Evolutionary conservation across 2,797 vertebrate species (phyloP).

Genomic region (Lacerta agilis): DNA sequence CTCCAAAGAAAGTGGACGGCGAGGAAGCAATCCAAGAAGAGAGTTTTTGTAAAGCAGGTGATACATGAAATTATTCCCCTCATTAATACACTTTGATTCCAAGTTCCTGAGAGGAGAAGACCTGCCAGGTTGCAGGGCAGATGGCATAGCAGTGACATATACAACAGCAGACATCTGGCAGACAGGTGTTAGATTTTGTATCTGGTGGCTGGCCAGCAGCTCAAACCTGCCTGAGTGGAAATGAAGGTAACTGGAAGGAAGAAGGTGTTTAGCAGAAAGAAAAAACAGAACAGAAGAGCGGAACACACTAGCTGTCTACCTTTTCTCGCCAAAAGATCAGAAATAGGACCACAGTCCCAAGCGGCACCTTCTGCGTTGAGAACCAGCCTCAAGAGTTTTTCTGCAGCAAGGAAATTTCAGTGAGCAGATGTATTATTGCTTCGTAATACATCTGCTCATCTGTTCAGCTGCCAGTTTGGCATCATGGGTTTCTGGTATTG

Average conservation of each 20-base stretch:
- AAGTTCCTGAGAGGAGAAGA: rapidly evolving
- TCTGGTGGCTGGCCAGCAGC: neutral
- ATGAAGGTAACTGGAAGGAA: constrained; percentile 1
- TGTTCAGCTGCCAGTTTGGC: neutral
- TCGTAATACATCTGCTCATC: neutral
- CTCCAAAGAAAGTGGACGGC: neutral
- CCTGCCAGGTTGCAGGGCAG: neutral
- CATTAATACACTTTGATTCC: rapidly evolving
- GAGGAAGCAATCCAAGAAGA: neutral
- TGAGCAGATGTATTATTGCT: neutral
- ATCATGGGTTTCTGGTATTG: neutral
- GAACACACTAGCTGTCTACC: neutral
- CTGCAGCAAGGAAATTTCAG: neutral
- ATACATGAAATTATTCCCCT: neutral
- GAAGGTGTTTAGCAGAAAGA: constrained; percentile 4
- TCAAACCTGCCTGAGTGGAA: constrained; percentile 21
- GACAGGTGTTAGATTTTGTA: neutral
- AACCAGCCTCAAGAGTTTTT: neutral
- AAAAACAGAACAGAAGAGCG: neutral
- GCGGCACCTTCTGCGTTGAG: neutral
- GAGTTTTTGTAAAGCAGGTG: neutral
- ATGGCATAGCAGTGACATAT: neutral
- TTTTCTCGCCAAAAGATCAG: neutral
- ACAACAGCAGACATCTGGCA: constrained; percentile 26
- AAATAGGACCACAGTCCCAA: neutral